Evolutionary conservation across 1,140 invertebrate species (phyloP), one percentile per base, ranked within the genome.

Genomic region (Tetramorium simillimum): DNA sequence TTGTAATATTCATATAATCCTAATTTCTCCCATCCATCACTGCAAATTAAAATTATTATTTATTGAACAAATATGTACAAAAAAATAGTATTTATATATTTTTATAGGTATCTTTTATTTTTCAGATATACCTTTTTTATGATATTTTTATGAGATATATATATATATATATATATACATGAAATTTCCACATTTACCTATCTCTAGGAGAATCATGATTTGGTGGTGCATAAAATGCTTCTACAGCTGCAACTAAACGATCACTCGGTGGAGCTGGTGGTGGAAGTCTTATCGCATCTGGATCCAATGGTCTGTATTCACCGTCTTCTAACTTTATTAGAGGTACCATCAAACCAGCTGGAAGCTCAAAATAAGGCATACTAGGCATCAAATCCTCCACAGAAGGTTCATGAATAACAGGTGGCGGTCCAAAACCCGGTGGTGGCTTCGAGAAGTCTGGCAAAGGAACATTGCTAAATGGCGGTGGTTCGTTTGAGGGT

Each of bases 1-100:
- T 98, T 99, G 95, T 98, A 99, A 95, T 99, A 99, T 95, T 99
- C 99, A 95, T 99, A 99, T 28, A 99, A 95, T 84, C 98, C 99
- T 92, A 99, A 95, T 95, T 99, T 99, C 94, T 99, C 99, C 99
- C 99, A 99, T 58, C 99, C 99, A 94, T 99, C 99, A 95, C 98
- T 99, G 92, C 0, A 33, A 89, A 86, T 43, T 16, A 7, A 62
- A 37, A 82, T 49, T 43, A 28, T 0, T 18, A 2, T 60, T 85
- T n/a, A 40, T 4, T 16, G 37, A 56, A 65, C 43, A 63, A 84
- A 69, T 21, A 70, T 33, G n/a, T 53, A 43, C 5, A 37, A 70
- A 14, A 75, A 43, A 40, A 37, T 73, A 37, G 3, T 53, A n/a
- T 43, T 43, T 18, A 0, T 14, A n/a, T 10, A 28, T 51, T 63